Evolutionary conservation across 2,113 vertebrate species (phyloP).

Genomic region (Austrofundulus limnaeus): DNA sequence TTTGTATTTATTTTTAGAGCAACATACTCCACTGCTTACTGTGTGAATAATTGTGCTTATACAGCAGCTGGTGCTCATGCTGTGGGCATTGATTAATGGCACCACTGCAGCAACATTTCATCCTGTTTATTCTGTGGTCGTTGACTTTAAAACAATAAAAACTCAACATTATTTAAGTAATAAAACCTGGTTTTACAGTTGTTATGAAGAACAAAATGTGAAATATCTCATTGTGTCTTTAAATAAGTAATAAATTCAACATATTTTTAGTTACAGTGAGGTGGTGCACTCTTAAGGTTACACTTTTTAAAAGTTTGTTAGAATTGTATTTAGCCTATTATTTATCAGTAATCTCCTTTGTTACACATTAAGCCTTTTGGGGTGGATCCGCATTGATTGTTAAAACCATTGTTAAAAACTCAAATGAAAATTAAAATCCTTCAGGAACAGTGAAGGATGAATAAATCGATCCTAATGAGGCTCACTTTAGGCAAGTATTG

Average conservation of each 20-base stretch:
- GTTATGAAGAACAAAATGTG: neutral
- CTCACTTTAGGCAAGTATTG: neutral
- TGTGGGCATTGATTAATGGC: slow-evolving; percentile 26
- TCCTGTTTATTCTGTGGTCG: neutral
- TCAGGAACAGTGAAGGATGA: slow-evolving; percentile 3
- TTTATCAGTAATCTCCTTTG: too few relatives aligned
- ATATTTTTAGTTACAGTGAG: too few relatives aligned
- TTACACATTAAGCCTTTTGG: too few relatives aligned
- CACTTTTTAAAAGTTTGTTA: too few relatives aligned
- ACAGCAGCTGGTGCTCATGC: slow-evolving; percentile 24
- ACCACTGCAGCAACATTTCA: slow-evolving; percentile 20
- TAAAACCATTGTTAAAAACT: slow-evolving; percentile 33
- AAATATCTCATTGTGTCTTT: too few relatives aligned
- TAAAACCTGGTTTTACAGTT: neutral
- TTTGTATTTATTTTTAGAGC: slow-evolving; percentile 14
- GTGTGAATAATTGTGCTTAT: slow-evolving; percentile 21
- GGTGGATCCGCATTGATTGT: slow-evolving; percentile 29
- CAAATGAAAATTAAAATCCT: neutral
- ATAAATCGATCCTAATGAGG: neutral
- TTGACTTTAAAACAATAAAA: slow-evolving; percentile 1
- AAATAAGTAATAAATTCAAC: too few relatives aligned
- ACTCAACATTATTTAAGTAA: neutral
- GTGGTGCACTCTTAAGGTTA: too few relatives aligned
- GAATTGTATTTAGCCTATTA: too few relatives aligned
- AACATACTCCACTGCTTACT: neutral